Conservation (phyloP, 2,113 vertebrate genomes). For the Saguinus midas region DNA sequence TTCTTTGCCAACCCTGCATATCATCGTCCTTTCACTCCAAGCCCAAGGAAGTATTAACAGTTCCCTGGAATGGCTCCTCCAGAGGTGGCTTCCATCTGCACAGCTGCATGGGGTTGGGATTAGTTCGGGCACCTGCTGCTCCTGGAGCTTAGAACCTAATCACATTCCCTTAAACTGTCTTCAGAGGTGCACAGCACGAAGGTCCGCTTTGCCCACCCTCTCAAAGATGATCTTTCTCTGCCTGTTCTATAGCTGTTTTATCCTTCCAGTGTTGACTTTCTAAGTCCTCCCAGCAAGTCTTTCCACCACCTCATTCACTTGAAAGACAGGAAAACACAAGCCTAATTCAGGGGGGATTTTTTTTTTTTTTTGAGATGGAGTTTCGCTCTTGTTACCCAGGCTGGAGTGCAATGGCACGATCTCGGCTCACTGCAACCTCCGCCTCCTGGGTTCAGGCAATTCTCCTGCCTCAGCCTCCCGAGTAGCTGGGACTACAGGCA, state of each 20-base stretch:
- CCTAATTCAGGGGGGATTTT: neutral
- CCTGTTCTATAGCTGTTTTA: no score
- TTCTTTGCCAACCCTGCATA: fast-evolving
- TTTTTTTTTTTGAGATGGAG: no score
- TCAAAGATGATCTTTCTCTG: neutral
- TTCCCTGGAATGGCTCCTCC: no score
- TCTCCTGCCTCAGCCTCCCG: no score
- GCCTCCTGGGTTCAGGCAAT: no score
- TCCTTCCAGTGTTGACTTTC: neutral
- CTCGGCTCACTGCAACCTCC: no score
- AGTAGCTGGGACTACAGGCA: no score
- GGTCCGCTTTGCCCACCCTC: neutral
- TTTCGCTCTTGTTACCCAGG: no score
- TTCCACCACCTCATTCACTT: neutral
- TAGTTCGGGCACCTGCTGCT: neutral
- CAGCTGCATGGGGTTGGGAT: neutral
- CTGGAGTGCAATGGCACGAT: no score
- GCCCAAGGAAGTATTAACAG: neutral
- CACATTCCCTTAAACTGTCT: neutral
- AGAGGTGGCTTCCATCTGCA: neutral
- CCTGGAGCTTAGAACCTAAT: neutral
- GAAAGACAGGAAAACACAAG: neutral
- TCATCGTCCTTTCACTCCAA: no score
- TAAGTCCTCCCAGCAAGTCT: neutral
- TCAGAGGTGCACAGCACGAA: neutral